These are phyloP conservation scores for Camponotus fellah DNA, from an alignment of 2,888 invertebrate genomes.

Conservation along the genomic window DNA sequence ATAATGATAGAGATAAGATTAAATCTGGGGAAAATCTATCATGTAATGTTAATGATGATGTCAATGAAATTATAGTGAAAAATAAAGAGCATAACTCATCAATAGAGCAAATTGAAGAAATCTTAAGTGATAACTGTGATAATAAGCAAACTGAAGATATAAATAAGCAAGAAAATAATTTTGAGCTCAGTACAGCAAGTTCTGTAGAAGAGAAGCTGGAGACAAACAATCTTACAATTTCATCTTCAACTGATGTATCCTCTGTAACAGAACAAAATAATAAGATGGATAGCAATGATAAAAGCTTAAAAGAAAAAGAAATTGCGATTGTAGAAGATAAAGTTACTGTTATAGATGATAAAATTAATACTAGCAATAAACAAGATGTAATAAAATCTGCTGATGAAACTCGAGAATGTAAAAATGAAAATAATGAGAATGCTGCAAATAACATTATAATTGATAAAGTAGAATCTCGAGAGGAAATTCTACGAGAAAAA, in stretches of 20 bases:
- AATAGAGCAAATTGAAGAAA: slow-evolving; percentile 28
- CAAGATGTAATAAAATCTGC: not conserved
- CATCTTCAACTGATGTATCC: not conserved
- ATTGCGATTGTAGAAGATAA: not conserved
- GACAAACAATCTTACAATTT: not conserved
- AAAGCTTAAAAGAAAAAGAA: not conserved
- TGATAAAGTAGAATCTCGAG: slow-evolving; percentile 52
- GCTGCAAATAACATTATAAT: not conserved
- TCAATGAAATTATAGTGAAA: slow-evolving; percentile 6
- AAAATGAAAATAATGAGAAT: not conserved
- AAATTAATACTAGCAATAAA: not conserved
- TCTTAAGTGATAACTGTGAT: slow-evolving; percentile 63
- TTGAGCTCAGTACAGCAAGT: not conserved
- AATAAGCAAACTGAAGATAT: slow-evolving; percentile 37
- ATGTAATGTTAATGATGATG: slow-evolving; percentile 12
- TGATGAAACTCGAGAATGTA: slow-evolving; percentile 30
- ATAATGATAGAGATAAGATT: slow-evolving; percentile 26
- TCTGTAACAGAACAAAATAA: not conserved
- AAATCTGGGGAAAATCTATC: slow-evolving; percentile 8
- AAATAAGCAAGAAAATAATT: slow-evolving; percentile 33
- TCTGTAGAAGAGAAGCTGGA: slow-evolving; percentile 16
- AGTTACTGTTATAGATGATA: not conserved
- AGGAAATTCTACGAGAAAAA: slow-evolving; percentile 6
- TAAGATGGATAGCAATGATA: not conserved
- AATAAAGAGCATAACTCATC: slow-evolving; percentile 27